Conservation (phyloP, 2,888 invertebrate species). For the Panopea generosa region DNA sequence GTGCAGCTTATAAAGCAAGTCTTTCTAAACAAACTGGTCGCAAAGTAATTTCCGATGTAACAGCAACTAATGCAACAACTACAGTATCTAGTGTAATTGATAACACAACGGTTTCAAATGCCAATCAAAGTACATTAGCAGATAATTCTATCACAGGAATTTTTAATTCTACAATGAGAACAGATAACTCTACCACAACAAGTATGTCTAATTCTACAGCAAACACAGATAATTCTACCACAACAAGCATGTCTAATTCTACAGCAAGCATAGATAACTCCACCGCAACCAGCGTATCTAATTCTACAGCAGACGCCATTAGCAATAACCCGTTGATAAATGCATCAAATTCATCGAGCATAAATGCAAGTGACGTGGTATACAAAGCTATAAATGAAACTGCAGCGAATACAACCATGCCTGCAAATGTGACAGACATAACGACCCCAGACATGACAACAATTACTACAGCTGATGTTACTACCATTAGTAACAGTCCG, state of each 20-base stretch:
- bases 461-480: not conserved
- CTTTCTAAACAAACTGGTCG: too few species aligned
- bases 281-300: not conserved
- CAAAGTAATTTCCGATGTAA: too few species aligned
- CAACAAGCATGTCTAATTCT: not conserved
- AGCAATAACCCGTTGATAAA: not conserved
- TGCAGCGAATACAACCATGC: not conserved
- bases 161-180: too few species aligned
- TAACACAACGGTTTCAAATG: too few species aligned
- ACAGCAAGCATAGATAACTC: not conserved
- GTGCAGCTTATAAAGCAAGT: too few species aligned
- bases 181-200: not conserved
- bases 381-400: too few species aligned
- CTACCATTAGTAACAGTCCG: slow-evolving; percentile 5
- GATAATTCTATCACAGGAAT: too few species aligned
- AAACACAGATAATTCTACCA: not conserved
- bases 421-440: not conserved
- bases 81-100: too few species aligned
- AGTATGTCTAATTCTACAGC: not conserved
- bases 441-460: slow-evolving; percentile 6
- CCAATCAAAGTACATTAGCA: too few species aligned
- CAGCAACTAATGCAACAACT: too few species aligned
- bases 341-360: too few species aligned
- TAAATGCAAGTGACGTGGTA: too few species aligned
- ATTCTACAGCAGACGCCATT: not conserved